Evolutionary conservation across 2,888 invertebrate species (phyloP).

Genomic region (Hirtodrosophila histrioides): DNA sequence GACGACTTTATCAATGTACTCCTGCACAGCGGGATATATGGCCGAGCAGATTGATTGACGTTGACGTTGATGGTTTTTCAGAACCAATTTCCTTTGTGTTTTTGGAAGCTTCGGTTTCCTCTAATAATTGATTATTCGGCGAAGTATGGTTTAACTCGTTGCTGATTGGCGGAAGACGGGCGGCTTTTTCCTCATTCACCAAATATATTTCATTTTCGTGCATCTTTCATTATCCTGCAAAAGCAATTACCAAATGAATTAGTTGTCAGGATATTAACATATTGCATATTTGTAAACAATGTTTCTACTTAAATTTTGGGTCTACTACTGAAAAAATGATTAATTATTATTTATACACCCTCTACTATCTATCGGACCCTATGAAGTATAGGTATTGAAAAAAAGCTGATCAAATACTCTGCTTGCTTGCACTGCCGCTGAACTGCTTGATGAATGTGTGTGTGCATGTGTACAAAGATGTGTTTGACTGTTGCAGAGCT

Average conservation of each 20-base stretch:
- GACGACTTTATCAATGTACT: constrained; percentile 41
- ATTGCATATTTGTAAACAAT: too few species aligned
- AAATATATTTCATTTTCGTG: constrained; percentile 82
- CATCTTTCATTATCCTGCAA: constrained; percentile 83
- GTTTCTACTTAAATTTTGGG: too few species aligned
- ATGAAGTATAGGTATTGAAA: too few species aligned
- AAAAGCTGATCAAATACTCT: too few species aligned
- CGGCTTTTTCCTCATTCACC: constrained; percentile 81
- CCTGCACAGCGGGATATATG: constrained; percentile 39
- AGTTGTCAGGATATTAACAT: not conserved
- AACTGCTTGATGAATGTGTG: too few species aligned
- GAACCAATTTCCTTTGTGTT: constrained; percentile 1
- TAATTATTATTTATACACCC: too few species aligned
- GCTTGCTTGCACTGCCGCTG: too few species aligned
- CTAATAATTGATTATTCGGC: constrained; percentile 2
- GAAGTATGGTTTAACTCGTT: constrained; percentile 10
- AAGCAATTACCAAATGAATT: constrained; percentile 21
- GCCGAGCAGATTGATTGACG: not conserved
- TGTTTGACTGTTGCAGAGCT: too few species aligned
- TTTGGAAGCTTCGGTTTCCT: constrained; percentile 27
- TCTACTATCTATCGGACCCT: too few species aligned
- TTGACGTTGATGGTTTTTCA: constrained; percentile 2
- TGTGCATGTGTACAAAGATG: too few species aligned
- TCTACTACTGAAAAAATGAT: too few species aligned
- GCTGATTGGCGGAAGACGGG: constrained; percentile 77